Evolutionary conservation across 2,797 vertebrate genomes (phyloP).

Genomic region (Pangasius macronema): DNA sequence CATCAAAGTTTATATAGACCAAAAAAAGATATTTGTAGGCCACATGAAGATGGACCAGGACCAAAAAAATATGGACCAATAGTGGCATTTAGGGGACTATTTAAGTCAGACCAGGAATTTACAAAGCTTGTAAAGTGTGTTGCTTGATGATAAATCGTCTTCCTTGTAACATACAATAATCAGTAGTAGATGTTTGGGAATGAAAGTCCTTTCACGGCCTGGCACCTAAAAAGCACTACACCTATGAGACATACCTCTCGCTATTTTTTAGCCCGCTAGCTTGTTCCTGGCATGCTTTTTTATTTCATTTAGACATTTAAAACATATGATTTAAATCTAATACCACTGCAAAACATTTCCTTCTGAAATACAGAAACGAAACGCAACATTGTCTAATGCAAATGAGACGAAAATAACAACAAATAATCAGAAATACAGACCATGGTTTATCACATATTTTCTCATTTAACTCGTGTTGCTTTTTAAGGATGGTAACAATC

Average conservation of each 20-base stretch:
- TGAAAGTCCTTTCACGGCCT: background rate
- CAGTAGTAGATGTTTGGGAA: background rate
- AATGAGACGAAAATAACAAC: background rate
- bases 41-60: background rate
- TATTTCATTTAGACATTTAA: background rate
- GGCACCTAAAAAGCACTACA: background rate
- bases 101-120: background rate
- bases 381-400: background rate
- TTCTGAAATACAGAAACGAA: background rate
- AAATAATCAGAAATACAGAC: slow-evolving; percentile 1
- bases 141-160: background rate
- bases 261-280: background rate
- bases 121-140: background rate
- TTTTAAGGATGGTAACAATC: slow-evolving; percentile 28
- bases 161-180: background rate
- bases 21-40: background rate
- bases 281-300: background rate
- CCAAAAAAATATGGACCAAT: background rate
- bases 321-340: slow-evolving; percentile 7
- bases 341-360: background rate
- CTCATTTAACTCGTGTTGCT: slow-evolving; percentile 7
- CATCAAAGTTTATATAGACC: background rate
- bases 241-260: background rate
- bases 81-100: background rate
- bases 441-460: background rate